Percentiles rank a stretch among this genome's conserved stretches.
phyloP scores from a whole-genome alignment of 1,140 invertebrate genomes.

The Palaemon carinicauda region DNA sequence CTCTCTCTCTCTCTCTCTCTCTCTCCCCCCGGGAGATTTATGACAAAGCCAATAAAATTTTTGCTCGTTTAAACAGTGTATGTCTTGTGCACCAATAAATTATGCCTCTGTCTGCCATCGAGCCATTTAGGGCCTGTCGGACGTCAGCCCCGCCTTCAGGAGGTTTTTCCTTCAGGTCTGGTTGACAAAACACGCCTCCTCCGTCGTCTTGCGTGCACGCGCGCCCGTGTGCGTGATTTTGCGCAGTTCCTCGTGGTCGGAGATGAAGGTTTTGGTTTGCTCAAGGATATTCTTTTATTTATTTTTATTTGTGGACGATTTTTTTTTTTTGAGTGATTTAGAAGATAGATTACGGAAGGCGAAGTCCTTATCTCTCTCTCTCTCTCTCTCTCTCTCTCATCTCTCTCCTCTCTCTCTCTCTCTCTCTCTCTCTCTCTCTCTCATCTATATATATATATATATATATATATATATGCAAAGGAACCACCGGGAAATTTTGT shows the following conservation, averaged over 20 bases:
- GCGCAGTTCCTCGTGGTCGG: too few species aligned
- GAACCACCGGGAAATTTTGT: neutral
- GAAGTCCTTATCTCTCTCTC: neutral
- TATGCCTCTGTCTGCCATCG: too few species aligned
- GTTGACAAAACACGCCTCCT: too few species aligned
- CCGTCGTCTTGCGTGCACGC: too few species aligned
- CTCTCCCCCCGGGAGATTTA: neutral
- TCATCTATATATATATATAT: neutral
- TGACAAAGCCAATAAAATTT: too few species aligned
- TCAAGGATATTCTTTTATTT: too few species aligned
- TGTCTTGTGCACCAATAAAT: neutral
- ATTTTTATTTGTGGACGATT: neutral
- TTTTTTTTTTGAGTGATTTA: neutral
- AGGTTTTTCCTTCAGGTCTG: too few species aligned
- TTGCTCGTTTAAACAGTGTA: neutral
- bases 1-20: neutral
- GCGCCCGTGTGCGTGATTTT: too few species aligned
- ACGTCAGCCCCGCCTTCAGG: too few species aligned
- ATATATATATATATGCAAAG: neutral
- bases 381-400: neutral
- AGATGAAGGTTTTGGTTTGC: too few species aligned
- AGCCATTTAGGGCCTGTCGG: too few species aligned
- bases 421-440: neutral
- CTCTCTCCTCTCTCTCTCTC: neutral
- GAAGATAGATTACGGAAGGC: neutral